These are phyloP conservation scores for Agonopterix heracliana DNA, from an alignment of 2,888 invertebrate species.

Conservation along the genomic window DNA sequence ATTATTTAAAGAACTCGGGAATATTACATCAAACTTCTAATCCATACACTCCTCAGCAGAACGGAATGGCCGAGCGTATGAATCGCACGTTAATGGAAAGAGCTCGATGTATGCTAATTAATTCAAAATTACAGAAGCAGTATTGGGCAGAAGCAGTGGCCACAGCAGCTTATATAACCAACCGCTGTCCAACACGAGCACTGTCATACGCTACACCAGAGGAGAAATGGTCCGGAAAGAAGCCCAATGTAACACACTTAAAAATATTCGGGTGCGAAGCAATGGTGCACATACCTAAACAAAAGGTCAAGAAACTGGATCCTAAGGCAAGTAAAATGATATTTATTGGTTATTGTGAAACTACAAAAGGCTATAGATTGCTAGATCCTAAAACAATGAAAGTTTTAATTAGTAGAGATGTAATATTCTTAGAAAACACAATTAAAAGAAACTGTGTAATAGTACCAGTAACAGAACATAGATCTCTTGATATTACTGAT, in stretches of 20 bases:
- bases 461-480: neutral
- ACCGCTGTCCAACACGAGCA: neutral
- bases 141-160: neutral
- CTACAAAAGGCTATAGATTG: slow-evolving; percentile 11
- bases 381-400: slow-evolving; percentile 6
- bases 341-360: slow-evolving; percentile 6
- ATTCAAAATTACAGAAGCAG: slow-evolving; percentile 4
- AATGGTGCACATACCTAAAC: slow-evolving; percentile 3
- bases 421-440: slow-evolving; percentile 14
- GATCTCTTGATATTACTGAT: no score
- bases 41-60: slow-evolving; percentile 13
- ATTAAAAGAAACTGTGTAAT: no score
- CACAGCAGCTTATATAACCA: neutral
- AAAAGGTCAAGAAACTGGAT: slow-evolving; percentile 3
- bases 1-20: slow-evolving; percentile 12
- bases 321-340: slow-evolving; percentile 6
- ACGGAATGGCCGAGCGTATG: slow-evolving; percentile 7
- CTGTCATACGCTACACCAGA: neutral
- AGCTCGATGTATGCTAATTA: slow-evolving; percentile 3
- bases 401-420: slow-evolving; percentile 14
- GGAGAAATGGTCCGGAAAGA: slow-evolving; percentile 6
- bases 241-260: slow-evolving; percentile 1
- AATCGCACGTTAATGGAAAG: slow-evolving; percentile 7
- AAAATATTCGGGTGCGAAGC: slow-evolving; percentile 6
- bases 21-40: slow-evolving; percentile 21